Percentiles rank a stretch among this genome's conserved stretches.
These are phyloP conservation scores for Heliconius charithonia DNA, from an alignment of 2,888 invertebrate genomes.

Conservation along the genomic window DNA sequence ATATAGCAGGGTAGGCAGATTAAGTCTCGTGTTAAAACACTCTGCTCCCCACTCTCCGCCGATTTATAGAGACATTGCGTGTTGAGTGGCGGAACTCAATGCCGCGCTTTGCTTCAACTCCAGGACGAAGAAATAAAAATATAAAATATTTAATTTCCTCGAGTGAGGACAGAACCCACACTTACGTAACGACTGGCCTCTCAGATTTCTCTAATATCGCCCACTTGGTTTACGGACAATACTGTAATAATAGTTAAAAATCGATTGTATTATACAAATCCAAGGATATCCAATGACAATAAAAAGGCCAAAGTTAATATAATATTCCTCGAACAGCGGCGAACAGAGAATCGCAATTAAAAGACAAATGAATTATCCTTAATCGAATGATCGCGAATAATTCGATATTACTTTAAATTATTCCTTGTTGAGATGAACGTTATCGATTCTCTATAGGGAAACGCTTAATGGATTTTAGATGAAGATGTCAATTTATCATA, in stretches of 20 bases:
- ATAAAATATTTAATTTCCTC: neutral
- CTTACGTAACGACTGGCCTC: neutral
- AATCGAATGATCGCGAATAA: constrained; percentile 56
- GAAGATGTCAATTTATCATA: constrained; percentile 26
- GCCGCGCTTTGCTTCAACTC: neutral
- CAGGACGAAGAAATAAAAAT: neutral
- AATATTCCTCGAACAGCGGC: constrained; percentile 38
- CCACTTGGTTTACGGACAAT: neutral
- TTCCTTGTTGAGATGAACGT: constrained; percentile 39
- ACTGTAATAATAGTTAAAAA: neutral
- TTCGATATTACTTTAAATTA: constrained; percentile 47
- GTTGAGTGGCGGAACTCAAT: neutral
- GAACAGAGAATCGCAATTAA: constrained; percentile 56
- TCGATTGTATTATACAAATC: neutral
- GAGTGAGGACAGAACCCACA: neutral
- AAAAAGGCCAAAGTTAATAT: constrained; percentile 31
- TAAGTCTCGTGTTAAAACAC: neutral
- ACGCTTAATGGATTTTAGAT: constrained; percentile 27
- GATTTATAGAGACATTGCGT: neutral
- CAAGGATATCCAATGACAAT: constrained; percentile 19
- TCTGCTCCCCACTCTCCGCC: neutral
- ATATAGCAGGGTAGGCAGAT: neutral
- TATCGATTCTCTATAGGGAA: constrained; percentile 45
- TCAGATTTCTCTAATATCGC: neutral
- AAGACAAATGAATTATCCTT: constrained; percentile 54